These are phyloP conservation scores for Butorides virescens DNA, from an alignment of 2,113 vertebrate species.

Conservation along the genomic window DNA sequence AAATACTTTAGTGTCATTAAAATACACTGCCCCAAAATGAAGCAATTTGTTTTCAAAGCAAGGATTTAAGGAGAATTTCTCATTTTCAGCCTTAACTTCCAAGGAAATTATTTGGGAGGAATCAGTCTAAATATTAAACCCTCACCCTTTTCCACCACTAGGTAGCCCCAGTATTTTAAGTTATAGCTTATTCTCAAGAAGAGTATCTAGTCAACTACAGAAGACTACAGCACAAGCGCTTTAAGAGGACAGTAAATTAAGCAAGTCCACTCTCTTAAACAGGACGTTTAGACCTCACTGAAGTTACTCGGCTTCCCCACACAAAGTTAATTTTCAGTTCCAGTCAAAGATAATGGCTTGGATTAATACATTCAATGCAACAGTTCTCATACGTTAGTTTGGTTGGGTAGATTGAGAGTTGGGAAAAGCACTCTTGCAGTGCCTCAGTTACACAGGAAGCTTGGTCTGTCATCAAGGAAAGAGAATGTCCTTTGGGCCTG, in stretches of 20 bases:
- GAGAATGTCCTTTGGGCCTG: not conserved
- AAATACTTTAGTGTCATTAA: not conserved
- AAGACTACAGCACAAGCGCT: not conserved
- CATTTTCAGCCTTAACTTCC: not conserved
- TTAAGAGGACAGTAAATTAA: not conserved
- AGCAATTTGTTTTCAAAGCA: not conserved
- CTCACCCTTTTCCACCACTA: not conserved
- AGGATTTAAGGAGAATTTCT: not conserved
- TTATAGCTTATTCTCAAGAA: not conserved
- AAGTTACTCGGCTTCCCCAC: not conserved
- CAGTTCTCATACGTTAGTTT: not conserved
- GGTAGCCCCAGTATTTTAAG: not conserved
- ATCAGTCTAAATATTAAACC: not conserved
- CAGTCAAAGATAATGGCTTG: not conserved
- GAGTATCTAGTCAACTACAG: not conserved
- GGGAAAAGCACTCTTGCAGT: not conserved
- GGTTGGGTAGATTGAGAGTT: not conserved
- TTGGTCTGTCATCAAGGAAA: not conserved
- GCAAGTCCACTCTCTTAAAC: not conserved
- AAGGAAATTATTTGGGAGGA: not conserved
- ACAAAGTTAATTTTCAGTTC: not conserved
- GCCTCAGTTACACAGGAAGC: not conserved
- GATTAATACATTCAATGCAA: not conserved
- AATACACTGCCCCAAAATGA: not conserved
- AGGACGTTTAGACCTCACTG: not conserved